Percentiles rank a stretch among this genome's conserved stretches.
Evolutionary conservation across 1,140 invertebrate genomes (phyloP).

Genomic region (Penaeus japonicus): DNA sequence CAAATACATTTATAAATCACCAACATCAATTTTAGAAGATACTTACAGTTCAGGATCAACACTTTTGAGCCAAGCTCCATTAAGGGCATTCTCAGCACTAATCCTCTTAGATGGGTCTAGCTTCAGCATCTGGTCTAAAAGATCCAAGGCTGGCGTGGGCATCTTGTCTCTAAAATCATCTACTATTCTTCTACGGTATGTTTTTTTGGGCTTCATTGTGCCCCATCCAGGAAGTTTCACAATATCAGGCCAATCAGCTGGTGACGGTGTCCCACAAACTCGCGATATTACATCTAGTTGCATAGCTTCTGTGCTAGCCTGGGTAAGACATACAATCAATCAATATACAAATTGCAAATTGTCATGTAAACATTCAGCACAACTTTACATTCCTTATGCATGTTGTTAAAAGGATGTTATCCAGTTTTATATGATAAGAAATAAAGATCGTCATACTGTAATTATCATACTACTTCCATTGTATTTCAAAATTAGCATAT

Average conservation of each 20-base stretch:
- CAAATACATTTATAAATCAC: not conserved
- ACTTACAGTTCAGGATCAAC: conserved; percentile 89
- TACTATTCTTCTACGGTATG: conserved; percentile 84
- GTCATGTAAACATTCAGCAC: not conserved
- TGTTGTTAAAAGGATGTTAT: no score
- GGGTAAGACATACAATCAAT: not conserved
- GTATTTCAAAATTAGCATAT: no score
- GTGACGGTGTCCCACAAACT: conserved; percentile 94
- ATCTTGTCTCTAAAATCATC: conserved; percentile 91
- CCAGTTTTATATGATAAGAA: not conserved
- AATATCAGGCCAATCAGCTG: conserved; percentile 97
- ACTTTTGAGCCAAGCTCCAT: conserved; percentile 92
- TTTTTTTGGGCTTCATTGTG: conserved; percentile 90
- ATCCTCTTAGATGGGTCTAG: conserved; percentile 93
- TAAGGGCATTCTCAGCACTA: conserved; percentile 92
- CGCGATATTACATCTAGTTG: conserved; percentile 95
- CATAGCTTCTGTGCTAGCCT: conserved; percentile 75
- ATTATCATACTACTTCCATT: no score
- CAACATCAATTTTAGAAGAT: not conserved
- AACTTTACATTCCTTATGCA: not conserved
- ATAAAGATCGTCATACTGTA: not conserved
- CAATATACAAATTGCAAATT: not conserved
- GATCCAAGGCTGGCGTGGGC: conserved; percentile 86
- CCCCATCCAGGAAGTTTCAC: conserved; percentile 93
- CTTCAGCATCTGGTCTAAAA: conserved; percentile 96